Evolutionary conservation across 2,797 vertebrate species (phyloP).

Genomic region (Valencia hispanica): DNA sequence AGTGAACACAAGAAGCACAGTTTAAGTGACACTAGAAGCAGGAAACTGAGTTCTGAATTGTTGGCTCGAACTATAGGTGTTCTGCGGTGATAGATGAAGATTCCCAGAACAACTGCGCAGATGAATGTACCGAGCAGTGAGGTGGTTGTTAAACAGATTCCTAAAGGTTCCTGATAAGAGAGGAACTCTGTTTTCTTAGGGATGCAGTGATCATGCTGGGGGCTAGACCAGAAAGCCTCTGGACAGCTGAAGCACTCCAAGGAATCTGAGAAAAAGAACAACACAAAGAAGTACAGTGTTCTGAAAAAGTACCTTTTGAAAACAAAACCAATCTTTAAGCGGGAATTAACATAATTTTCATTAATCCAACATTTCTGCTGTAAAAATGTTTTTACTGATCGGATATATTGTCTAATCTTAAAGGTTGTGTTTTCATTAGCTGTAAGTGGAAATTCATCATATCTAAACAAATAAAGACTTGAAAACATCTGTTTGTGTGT

Average conservation of each 20-base stretch:
- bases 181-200: slow-evolving; percentile 76
- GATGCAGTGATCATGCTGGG: slow-evolving; percentile 61
- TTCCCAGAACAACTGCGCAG: slow-evolving; percentile 43
- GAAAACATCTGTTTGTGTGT: neutral
- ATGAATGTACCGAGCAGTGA: slow-evolving; percentile 63
- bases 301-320: neutral
- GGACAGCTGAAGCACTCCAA: slow-evolving; percentile 68
- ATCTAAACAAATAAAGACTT: neutral
- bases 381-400: neutral
- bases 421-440: neutral
- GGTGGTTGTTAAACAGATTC: slow-evolving; percentile 58
- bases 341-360: neutral
- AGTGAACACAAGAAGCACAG: slow-evolving; percentile 68
- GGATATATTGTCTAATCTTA: neutral
- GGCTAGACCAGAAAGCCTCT: slow-evolving; percentile 61
- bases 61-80: slow-evolving; percentile 76
- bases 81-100: slow-evolving; percentile 55
- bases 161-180: slow-evolving; percentile 62
- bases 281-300: slow-evolving; percentile 16
- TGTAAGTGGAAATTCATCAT: neutral
- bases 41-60: slow-evolving; percentile 73
- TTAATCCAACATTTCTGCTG: neutral
- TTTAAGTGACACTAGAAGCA: slow-evolving; percentile 35
- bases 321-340: neutral
- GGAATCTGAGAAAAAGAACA: slow-evolving; percentile 58